These are phyloP conservation scores for Nineta flava DNA, from an alignment of 2,888 invertebrate genomes.

Conservation along the genomic window DNA sequence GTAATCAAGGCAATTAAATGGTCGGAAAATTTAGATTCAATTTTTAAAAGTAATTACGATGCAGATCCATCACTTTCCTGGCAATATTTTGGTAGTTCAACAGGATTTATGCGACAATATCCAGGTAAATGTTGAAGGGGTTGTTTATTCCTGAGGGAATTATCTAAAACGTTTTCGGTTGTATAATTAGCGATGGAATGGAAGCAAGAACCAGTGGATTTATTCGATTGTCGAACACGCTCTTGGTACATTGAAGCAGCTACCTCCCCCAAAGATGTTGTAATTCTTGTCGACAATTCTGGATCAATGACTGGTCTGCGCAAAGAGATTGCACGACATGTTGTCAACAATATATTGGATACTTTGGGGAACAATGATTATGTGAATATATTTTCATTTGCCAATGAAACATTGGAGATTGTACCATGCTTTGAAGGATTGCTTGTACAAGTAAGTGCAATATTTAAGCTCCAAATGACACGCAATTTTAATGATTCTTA, in stretches of 20 bases:
- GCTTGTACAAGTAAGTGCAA: conserved; percentile 62
- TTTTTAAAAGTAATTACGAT: conserved; percentile 74
- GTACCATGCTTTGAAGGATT: conserved; percentile 82
- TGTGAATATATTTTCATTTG: conserved; percentile 91
- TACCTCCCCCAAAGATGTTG: conserved; percentile 87
- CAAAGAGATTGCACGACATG: conserved; percentile 79
- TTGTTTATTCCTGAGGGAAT: neutral
- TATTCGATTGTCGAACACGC: conserved; percentile 88
- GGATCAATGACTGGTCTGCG: conserved; percentile 53
- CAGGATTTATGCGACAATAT: conserved; percentile 93
- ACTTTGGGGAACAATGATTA: conserved; percentile 96
- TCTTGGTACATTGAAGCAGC: conserved; percentile 98
- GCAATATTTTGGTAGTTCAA: conserved; percentile 97
- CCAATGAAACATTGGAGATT: conserved; percentile 59
- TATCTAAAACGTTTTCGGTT: conserved; percentile 5
- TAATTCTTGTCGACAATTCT: conserved; percentile 49
- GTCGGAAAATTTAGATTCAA: conserved; percentile 84
- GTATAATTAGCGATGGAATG: conserved; percentile 51
- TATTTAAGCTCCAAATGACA: neutral
- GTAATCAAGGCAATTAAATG: conserved; percentile 88
- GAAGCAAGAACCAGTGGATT: conserved; percentile 68
- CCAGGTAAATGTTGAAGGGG: conserved; percentile 49
- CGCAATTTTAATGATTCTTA: neutral
- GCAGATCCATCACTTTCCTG: conserved; percentile 80
- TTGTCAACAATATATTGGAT: conserved; percentile 78